Evolutionary conservation across 2,888 invertebrate genomes (phyloP).

Genomic region (Drosophila prostipennis): DNA sequence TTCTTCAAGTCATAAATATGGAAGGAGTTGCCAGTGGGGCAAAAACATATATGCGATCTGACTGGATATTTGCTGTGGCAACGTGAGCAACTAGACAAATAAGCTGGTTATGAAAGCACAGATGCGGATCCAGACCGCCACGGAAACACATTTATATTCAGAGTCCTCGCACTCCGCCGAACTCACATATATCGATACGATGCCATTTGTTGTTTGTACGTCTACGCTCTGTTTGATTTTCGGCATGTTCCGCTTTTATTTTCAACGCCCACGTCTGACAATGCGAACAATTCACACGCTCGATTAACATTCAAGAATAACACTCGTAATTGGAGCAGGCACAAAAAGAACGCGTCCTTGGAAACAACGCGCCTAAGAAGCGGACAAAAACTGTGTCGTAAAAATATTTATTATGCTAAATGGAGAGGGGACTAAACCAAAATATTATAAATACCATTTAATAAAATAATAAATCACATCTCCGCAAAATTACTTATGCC

Average conservation of each 20-base stretch:
- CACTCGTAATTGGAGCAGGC: slow-evolving; percentile 49
- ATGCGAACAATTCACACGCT: slow-evolving; percentile 55
- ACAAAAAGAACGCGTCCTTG: slow-evolving; percentile 27
- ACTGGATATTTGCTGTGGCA: slow-evolving; percentile 22
- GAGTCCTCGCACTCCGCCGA: slow-evolving; percentile 22
- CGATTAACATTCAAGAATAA: slow-evolving; percentile 62
- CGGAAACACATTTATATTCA: slow-evolving; percentile 23
- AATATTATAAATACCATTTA: too few species aligned
- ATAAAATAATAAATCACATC: too few species aligned
- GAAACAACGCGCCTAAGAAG: slow-evolving; percentile 5
- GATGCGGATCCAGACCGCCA: slow-evolving; percentile 12
- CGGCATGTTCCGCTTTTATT: neutral
- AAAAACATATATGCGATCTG: slow-evolving; percentile 8
- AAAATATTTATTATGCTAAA: slow-evolving; percentile 4
- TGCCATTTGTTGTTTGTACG: slow-evolving; percentile 23
- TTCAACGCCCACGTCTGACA: slow-evolving; percentile 33
- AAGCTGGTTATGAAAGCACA: slow-evolving; percentile 33
- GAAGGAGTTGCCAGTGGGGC: slow-evolving; percentile 1
- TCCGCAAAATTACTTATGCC: neutral
- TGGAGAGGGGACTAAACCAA: neutral
- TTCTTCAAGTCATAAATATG: slow-evolving; percentile 24
- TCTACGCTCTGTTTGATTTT: slow-evolving; percentile 26
- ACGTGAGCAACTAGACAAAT: slow-evolving; percentile 48
- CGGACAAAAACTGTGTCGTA: slow-evolving; percentile 20
- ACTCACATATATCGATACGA: slow-evolving; percentile 35